These are phyloP conservation scores for Bellardia bayeri DNA, from an alignment of 2,888 invertebrate species.

Conservation along the genomic window DNA sequence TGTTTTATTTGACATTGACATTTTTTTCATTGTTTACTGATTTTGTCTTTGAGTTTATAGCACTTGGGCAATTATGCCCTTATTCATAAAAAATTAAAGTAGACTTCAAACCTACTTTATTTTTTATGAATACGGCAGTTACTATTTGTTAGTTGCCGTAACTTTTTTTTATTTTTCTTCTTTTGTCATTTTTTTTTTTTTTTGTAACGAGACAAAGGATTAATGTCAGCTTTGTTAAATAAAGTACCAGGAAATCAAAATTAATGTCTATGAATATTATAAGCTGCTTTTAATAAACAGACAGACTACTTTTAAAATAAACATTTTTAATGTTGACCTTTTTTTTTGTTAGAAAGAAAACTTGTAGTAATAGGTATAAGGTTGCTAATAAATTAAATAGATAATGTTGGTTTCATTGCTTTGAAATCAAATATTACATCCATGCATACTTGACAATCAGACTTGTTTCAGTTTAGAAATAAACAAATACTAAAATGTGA, in stretches of 20 bases:
- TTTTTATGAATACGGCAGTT: too few relatives aligned
- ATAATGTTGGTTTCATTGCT: too few relatives aligned
- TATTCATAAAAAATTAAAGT: too few relatives aligned
- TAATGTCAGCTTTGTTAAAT: not conserved
- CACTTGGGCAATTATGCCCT: too few relatives aligned
- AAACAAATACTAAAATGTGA: too few relatives aligned
- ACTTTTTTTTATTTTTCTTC: not conserved
- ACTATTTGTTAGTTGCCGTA: not conserved
- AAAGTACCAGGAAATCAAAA: not conserved
- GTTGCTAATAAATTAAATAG: too few relatives aligned
- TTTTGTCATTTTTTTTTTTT: not conserved
- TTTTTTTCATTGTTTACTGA: not conserved
- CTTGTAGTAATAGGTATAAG: too few relatives aligned
- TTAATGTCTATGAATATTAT: not conserved
- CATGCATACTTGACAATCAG: too few relatives aligned
- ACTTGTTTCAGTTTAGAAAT: too few relatives aligned
- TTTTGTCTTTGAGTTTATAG: not conserved
- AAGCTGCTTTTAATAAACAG: not conserved
- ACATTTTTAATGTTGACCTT: not conserved
- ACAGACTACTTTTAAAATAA: not conserved
- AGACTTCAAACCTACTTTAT: too few relatives aligned
- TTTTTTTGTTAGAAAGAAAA: not conserved
- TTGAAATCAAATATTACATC: too few relatives aligned
- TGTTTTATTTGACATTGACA: conserved; percentile 15
- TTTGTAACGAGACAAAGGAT: not conserved